Evolutionary conservation across 2,888 invertebrate species (phyloP).

Genomic region (Protodeltote pygarga): DNA sequence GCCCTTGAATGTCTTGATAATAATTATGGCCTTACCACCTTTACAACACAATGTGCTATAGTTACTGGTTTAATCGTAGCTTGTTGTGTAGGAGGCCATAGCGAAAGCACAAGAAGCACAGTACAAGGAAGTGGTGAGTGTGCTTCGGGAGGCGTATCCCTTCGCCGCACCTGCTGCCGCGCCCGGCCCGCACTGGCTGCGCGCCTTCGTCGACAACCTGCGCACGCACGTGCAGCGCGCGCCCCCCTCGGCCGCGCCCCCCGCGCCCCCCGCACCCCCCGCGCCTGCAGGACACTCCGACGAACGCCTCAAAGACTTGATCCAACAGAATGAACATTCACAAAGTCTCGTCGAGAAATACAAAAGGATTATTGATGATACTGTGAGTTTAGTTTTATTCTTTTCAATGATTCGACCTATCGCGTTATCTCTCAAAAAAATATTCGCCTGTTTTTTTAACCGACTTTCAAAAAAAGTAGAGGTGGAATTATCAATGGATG

Average conservation of each 20-base stretch:
- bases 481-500: too few species aligned
- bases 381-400: conserved; percentile 83
- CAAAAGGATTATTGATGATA: conserved; percentile 91
- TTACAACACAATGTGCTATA: too few species aligned
- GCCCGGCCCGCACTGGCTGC: conserved; percentile 70
- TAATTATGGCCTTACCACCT: too few species aligned
- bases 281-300: conserved; percentile 34
- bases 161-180: conserved; percentile 65
- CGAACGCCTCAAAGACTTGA: conserved; percentile 78
- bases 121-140: conserved; percentile 85
- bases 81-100: conserved; percentile 66
- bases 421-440: too few species aligned
- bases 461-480: too few species aligned
- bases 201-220: conserved; percentile 70
- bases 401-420: neutral
- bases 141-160: conserved; percentile 69
- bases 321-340: conserved; percentile 88
- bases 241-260: neutral
- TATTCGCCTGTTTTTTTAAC: too few species aligned
- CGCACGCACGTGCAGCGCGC: neutral
- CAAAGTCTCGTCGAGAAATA: conserved; percentile 90
- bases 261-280: neutral
- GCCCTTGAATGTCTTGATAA: too few species aligned
- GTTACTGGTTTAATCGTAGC: neutral
- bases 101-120: conserved; percentile 87